Evolutionary conservation across 2,797 vertebrate species (phyloP).

Genomic region (Oophaga sylvatica): DNA sequence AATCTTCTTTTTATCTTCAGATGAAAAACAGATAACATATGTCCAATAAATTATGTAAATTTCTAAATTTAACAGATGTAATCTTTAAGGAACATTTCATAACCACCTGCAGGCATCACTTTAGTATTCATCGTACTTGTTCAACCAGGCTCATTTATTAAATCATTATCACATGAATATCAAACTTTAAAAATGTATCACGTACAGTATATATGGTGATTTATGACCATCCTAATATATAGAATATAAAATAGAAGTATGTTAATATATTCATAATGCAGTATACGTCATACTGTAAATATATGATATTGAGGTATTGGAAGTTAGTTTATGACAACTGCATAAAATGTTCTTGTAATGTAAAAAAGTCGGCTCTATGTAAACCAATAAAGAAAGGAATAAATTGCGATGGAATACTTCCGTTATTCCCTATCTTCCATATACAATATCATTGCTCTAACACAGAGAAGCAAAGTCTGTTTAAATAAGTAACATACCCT

Average conservation of each 20-base stretch:
- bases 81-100: not conserved
- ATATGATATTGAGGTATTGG: too few relatives aligned
- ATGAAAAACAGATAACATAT: slow-evolving; percentile 8
- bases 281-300: too few relatives aligned
- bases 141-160: not conserved
- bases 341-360: too few relatives aligned
- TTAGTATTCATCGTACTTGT: not conserved
- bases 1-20: slow-evolving; percentile 78
- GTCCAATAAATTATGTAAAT: slow-evolving; percentile 16
- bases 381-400: not conserved
- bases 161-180: not conserved
- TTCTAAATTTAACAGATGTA: not conserved
- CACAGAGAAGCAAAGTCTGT: too few relatives aligned
- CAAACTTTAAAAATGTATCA: not conserved
- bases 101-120: not conserved
- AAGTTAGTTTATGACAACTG: too few relatives aligned
- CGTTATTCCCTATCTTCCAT: too few relatives aligned
- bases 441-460: too few relatives aligned
- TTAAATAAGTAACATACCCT: too few relatives aligned
- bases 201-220: not conserved
- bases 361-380: not conserved
- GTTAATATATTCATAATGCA: too few relatives aligned
- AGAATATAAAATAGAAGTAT: not conserved
- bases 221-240: not conserved
- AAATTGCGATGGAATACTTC: not conserved